Conservation (phyloP, 2,113 vertebrate genomes). For the Oceanodroma tethys region DNA sequence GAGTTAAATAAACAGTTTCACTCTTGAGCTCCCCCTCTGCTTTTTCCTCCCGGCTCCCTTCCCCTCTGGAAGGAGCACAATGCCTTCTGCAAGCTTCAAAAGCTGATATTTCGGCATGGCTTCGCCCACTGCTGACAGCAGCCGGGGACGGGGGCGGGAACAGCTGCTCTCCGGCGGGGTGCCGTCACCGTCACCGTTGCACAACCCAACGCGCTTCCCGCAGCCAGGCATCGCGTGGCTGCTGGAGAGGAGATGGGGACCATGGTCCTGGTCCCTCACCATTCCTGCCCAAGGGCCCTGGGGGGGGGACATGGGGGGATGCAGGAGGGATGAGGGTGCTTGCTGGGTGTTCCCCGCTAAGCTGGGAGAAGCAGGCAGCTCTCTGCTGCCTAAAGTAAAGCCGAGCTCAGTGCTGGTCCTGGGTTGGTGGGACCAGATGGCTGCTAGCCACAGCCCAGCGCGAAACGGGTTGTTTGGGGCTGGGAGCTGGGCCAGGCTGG, state of each 20-base stretch:
- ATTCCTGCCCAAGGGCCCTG: accelerated
- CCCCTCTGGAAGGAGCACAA: background rate
- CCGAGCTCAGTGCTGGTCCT: background rate
- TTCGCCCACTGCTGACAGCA: background rate
- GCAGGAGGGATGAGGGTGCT: accelerated
- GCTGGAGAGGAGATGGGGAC: background rate
- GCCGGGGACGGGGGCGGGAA: accelerated
- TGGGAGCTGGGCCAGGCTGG: background rate
- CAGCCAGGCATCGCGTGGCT: accelerated
- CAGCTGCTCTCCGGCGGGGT: background rate
- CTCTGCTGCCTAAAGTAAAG: background rate
- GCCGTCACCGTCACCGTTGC: background rate
- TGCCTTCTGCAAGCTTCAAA: background rate
- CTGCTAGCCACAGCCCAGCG: background rate
- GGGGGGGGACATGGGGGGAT: background rate
- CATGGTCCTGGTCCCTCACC: accelerated
- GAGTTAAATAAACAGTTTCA: background rate
- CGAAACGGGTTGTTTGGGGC: background rate
- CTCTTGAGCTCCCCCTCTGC: background rate
- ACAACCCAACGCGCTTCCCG: accelerated
- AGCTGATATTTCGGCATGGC: background rate
- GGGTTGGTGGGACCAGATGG: background rate
- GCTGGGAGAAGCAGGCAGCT: background rate
- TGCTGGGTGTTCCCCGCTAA: background rate
- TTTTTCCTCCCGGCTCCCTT: background rate